Conservation (phyloP, 1,140 invertebrate genomes). For the Mylabris phalerata region DNA sequence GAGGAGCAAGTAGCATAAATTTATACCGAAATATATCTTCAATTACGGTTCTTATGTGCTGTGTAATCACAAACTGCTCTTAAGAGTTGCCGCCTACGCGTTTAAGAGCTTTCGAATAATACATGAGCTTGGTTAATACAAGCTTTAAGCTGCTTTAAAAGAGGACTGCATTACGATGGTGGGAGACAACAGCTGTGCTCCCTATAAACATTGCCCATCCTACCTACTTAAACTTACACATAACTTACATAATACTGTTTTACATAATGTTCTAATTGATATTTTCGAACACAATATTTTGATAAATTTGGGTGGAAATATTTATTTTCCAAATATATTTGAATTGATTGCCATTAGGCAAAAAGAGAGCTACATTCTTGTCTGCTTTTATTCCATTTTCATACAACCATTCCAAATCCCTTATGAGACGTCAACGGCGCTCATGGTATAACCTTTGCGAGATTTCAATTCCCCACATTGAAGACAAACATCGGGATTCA, state of each 20-base stretch:
- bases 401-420: slow-evolving; percentile 2
- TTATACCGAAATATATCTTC: slow-evolving; percentile 24
- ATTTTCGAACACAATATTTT: too few relatives aligned
- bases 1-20: too few relatives aligned
- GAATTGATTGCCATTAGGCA: too few relatives aligned
- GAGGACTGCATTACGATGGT: slow-evolving; percentile 23
- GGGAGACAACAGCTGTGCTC: slow-evolving; percentile 26
- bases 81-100: slow-evolving; percentile 33
- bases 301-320: too few relatives aligned
- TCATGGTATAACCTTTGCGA: slow-evolving; percentile 22
- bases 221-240: too few relatives aligned
- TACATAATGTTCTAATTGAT: too few relatives aligned
- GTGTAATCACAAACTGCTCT: slow-evolving; percentile 36
- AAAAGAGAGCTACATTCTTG: too few relatives aligned
- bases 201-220: slow-evolving; percentile 18
- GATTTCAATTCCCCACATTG: slow-evolving; percentile 22
- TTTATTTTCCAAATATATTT: too few relatives aligned
- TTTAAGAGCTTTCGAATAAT: slow-evolving; percentile 34
- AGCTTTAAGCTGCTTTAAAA: slow-evolving; percentile 30
- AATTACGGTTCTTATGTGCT: slow-evolving; percentile 34
- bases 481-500: slow-evolving; percentile 13
- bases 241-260: too few relatives aligned
- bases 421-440: slow-evolving; percentile 12
- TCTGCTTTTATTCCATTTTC: too few relatives aligned
- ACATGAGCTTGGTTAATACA: slow-evolving; percentile 33